A percentile compares a stretch with the other conserved stretches of the same genome.
Evolutionary conservation across 2,888 invertebrate genomes (phyloP).

Genomic region (Antheraea assamensis): DNA sequence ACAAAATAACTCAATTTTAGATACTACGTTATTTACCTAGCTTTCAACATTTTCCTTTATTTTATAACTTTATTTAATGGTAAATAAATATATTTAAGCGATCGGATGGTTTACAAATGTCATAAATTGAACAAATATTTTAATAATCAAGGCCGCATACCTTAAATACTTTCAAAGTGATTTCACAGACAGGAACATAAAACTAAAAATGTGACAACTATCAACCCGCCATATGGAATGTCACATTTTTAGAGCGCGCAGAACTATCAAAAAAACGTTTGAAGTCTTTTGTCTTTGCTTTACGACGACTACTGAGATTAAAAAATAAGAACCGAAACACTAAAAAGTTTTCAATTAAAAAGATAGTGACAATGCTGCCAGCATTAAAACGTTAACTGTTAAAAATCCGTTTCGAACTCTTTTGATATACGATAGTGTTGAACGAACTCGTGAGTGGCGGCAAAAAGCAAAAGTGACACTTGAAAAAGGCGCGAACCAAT

Average conservation of each 20-base stretch:
- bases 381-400: conserved; percentile 57
- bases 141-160: conserved; percentile 39
- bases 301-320: conserved; percentile 23
- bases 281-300: conserved; percentile 68
- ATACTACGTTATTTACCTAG: not conserved
- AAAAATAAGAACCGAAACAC: conserved; percentile 21
- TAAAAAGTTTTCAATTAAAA: conserved; percentile 44
- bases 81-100: not conserved
- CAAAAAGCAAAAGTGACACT: conserved; percentile 80
- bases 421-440: conserved; percentile 81
- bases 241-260: conserved; percentile 47
- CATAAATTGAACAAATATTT: conserved; percentile 27
- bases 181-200: conserved; percentile 57
- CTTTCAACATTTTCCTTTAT: not conserved
- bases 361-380: conserved; percentile 76
- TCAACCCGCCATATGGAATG: conserved; percentile 71
- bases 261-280: conserved; percentile 64
- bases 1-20: not conserved
- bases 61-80: not conserved
- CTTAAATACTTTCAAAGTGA: conserved; percentile 22
- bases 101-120: not conserved
- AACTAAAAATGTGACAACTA: conserved; percentile 68
- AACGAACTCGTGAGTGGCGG: conserved; percentile 65
- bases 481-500: conserved; percentile 79
- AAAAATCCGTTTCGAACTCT: conserved; percentile 57